Base-by-base conservation (phyloP, 1,140 invertebrate genomes). In the Mizuhopecten yessoensis region DNA sequence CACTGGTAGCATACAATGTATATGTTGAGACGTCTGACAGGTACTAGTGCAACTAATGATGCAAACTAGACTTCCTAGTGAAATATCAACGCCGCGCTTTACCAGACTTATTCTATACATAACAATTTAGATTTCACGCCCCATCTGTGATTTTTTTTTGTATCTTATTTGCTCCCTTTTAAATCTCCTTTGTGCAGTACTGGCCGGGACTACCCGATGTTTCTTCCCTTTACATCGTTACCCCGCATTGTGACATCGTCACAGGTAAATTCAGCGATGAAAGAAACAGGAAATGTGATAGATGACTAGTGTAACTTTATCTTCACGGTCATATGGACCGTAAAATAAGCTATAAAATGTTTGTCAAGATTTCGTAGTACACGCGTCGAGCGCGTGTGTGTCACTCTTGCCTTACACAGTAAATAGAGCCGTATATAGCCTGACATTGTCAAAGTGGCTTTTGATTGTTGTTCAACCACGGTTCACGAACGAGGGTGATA, bases 221-320 rank as follows among this genome's bases (percentile, higher is more conserved):
- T n/a, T 75, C 29, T 13, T 75, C 57, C 29, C 42, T 75, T 75
- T 75, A 75, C 57, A 75, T 75, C 57, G 23, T 75, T 75, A 75
- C 57, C 23, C 11, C 29, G n/a, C n/a, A 75, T 75, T 75, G 57
- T 75, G 57, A 75, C 57, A 75, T 75, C 57, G 57, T 75, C 57
- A 75, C 57, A 75, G 57, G 57, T 75, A 75, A 75, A 75, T 75
- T 17, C 23, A 75, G 57, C 23, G 57, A 75, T 75, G 57, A 75
- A 75, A 75, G 57, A 75, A 75, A 75, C 57, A 75, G 57, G 57
- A 75, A 75, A 75, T 75, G 23, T 75, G 57, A 75, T 75, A 75
- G 57, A 75, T 75, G 57, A 75, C 57, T n/a, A 17, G 15, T n/a
- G 57, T 75, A 75, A 75, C 57, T 29, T 7, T n/a, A 75, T 75